Percentiles rank a stretch among this genome's conserved stretches.
These are phyloP conservation scores for Epinephelus lanceolatus DNA, from an alignment of 2,113 vertebrate species.

Conservation along the genomic window DNA sequence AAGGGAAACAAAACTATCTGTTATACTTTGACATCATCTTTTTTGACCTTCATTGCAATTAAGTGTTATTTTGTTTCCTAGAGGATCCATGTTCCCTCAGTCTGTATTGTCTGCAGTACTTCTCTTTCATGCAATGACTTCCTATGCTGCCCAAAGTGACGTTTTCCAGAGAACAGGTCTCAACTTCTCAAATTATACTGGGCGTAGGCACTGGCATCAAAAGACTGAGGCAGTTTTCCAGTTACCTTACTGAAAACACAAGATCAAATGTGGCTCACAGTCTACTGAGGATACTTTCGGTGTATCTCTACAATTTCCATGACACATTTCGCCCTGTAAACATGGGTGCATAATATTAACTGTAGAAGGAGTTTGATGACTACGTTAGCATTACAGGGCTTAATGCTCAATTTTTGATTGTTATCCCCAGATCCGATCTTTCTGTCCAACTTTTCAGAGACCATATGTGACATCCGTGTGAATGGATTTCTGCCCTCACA, in stretches of 20 bases:
- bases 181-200: not conserved
- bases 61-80: not conserved
- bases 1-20: not conserved
- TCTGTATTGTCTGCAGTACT: not conserved
- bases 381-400: too few species aligned
- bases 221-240: not conserved
- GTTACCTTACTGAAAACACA: not conserved
- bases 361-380: not conserved
- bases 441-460: not conserved
- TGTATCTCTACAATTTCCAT: not conserved
- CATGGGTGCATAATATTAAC: not conserved
- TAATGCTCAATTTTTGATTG: too few species aligned
- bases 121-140: conserved; percentile 1
- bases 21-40: not conserved
- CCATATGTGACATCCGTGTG: too few species aligned
- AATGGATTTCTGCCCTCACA: too few species aligned
- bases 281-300: not conserved
- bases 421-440: not conserved
- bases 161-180: not conserved
- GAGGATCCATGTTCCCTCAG: not conserved
- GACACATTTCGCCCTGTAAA: not conserved
- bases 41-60: not conserved
- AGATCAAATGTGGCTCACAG: not conserved
- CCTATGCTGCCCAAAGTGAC: not conserved
- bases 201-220: not conserved